These are phyloP conservation scores for Procambarus clarkii DNA, from an alignment of 1,140 invertebrate genomes.

Conservation along the genomic window DNA sequence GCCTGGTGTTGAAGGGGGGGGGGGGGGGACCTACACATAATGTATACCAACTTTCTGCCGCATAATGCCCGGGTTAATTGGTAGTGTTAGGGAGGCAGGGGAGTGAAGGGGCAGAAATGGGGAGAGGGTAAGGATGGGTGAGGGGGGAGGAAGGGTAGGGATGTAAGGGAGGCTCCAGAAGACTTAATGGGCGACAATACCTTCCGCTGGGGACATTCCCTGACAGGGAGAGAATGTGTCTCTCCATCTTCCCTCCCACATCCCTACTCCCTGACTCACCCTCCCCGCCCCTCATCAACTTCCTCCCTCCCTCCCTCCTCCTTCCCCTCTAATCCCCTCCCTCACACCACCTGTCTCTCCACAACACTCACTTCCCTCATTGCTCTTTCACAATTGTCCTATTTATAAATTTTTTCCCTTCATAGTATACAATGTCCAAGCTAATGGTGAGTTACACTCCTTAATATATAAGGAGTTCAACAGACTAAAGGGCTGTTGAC, in stretches of 20 bases:
- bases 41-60: neutral
- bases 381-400: too few species aligned
- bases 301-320: too few species aligned
- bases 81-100: neutral
- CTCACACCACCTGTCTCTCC: neutral
- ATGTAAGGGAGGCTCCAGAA: neutral
- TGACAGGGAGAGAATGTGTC: constrained; percentile 1
- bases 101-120: neutral
- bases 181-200: constrained; percentile 29
- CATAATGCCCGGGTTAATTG: neutral
- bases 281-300: neutral
- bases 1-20: neutral
- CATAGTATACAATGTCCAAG: too few species aligned
- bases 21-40: neutral
- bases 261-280: too few species aligned
- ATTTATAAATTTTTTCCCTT: too few species aligned
- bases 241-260: neutral
- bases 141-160: neutral
- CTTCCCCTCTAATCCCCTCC: neutral
- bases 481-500: too few species aligned
- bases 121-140: neutral
- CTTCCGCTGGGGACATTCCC: constrained; percentile 3
- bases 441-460: too few species aligned
- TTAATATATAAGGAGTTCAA: too few species aligned
- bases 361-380: too few species aligned